Evolutionary conservation across 2,113 vertebrate species (phyloP).

Genomic region (Corapipo altera): DNA sequence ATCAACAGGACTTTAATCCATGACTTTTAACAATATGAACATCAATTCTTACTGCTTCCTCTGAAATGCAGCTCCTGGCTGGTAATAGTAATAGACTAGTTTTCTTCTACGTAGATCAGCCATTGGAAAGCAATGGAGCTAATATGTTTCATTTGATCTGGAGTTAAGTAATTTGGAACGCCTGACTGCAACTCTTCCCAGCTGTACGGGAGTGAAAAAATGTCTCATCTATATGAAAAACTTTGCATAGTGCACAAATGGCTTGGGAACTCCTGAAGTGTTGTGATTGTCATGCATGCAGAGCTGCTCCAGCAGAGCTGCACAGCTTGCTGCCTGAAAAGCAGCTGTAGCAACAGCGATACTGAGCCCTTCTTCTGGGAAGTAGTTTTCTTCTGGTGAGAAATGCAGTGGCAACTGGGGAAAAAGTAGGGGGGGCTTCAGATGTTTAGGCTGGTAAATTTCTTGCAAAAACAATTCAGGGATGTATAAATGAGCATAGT

Average conservation of each 20-base stretch:
- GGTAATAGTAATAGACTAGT: neutral
- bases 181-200: neutral
- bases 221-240: neutral
- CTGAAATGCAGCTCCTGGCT: neutral
- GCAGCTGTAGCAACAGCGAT: neutral
- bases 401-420: neutral
- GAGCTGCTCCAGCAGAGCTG: neutral
- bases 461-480: neutral
- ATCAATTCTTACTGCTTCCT: neutral
- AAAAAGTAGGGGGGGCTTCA: neutral
- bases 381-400: neutral
- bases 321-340: neutral
- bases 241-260: neutral
- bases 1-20: conserved; percentile 1
- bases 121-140: neutral
- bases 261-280: neutral
- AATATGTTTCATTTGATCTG: neutral
- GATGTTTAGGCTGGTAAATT: neutral
- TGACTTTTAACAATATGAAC: neutral
- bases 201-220: neutral
- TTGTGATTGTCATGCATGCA: neutral
- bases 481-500: neutral
- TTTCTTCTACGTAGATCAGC: neutral
- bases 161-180: neutral
- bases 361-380: neutral